Conservation (phyloP, 2,113 vertebrate genomes). For the Pollimyrus isidori region DNA sequence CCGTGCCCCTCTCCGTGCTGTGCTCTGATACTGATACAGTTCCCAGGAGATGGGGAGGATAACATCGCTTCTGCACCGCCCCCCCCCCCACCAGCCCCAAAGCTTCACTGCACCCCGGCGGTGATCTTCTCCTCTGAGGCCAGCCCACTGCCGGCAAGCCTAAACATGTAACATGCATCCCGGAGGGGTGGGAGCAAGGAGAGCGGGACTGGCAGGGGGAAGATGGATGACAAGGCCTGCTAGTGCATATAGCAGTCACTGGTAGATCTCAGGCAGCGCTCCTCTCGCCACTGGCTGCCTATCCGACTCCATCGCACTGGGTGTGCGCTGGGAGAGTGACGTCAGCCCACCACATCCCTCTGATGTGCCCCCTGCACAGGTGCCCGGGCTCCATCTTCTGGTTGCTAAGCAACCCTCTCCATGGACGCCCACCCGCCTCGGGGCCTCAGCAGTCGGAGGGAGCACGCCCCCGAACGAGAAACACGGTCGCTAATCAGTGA, state of each 20-base stretch:
- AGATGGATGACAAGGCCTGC: neutral
- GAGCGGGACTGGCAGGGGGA: neutral
- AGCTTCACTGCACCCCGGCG: neutral
- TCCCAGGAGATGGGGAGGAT: slow-evolving; percentile 39
- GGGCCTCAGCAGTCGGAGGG: slow-evolving; percentile 64
- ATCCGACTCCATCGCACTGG: neutral
- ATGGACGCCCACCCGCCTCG: slow-evolving; percentile 67
- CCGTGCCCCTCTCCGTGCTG: slow-evolving; percentile 30
- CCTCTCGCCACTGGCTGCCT: neutral
- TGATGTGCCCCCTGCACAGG: slow-evolving; percentile 54
- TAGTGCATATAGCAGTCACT: neutral
- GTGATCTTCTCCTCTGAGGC: neutral
- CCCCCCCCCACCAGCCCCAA: neutral
- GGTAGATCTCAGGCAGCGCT: neutral
- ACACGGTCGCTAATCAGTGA: slow-evolving; percentile 35
- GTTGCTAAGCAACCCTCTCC: slow-evolving; percentile 63
- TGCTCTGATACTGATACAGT: slow-evolving; percentile 40
- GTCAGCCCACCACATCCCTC: neutral
- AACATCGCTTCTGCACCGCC: neutral
- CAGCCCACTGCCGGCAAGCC: neutral
- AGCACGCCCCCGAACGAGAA: slow-evolving; percentile 59
- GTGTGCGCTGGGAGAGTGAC: neutral
- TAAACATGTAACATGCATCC: slow-evolving; percentile 3
- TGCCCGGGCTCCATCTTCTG: slow-evolving; percentile 34
- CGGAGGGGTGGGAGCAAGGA: neutral